Conservation (phyloP, 2,888 invertebrate genomes). For the Magallana nippona region DNA sequence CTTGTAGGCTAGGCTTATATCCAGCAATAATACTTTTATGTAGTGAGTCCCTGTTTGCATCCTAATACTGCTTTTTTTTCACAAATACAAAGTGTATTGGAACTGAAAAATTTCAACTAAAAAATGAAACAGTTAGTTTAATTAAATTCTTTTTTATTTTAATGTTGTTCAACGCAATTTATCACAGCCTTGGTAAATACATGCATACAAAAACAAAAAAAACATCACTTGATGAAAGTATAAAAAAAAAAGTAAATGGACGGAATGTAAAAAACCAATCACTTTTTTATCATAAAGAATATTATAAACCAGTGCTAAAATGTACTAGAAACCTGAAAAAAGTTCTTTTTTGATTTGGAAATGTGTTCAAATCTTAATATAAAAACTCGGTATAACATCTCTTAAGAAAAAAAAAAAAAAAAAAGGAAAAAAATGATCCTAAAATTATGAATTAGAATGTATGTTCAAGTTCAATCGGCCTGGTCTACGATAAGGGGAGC, state of each 20-base stretch:
- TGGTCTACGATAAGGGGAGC: slow-evolving; percentile 75
- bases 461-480: slow-evolving; percentile 62
- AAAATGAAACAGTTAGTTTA: not conserved
- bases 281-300: not conserved
- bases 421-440: slow-evolving; percentile 18
- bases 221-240: slow-evolving; percentile 19
- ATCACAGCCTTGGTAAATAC: slow-evolving; percentile 16
- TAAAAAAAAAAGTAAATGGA: not conserved
- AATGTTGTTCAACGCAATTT: not conserved
- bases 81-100: not conserved
- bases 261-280: not conserved
- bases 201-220: not conserved
- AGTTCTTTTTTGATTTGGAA: not conserved
- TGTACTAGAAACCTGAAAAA: not conserved
- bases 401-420: slow-evolving; percentile 38
- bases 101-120: not conserved
- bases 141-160: not conserved
- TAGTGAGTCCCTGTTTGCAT: slow-evolving; percentile 18
- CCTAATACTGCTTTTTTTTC: slow-evolving; percentile 19
- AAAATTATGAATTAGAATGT: slow-evolving; percentile 38
- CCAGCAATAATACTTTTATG: not conserved
- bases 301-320: slow-evolving; percentile 3
- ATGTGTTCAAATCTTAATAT: slow-evolving; percentile 11
- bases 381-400: slow-evolving; percentile 4
- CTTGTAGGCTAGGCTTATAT: not conserved